Evolutionary conservation across 2,113 vertebrate species (phyloP).

Genomic region (Callocephalon fimbriatum): DNA sequence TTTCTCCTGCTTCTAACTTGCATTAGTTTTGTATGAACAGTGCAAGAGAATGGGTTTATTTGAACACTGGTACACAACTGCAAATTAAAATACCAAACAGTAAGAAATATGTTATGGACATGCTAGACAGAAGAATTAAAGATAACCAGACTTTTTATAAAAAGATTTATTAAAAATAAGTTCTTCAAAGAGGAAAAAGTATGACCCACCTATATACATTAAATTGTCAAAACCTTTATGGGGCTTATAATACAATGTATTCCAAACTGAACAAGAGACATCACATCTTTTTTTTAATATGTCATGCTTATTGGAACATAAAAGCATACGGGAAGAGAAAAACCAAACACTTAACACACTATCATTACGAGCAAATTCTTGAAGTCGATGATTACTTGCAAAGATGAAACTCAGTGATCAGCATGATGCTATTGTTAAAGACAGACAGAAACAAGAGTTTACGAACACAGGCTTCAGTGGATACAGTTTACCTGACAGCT

Average conservation of each 20-base stretch:
- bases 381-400: background rate
- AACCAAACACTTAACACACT: background rate
- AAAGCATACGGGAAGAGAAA: background rate
- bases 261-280: background rate
- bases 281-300: background rate
- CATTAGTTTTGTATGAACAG: background rate
- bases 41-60: background rate
- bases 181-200: conserved; percentile 60
- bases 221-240: conserved; percentile 52
- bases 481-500: background rate
- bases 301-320: conserved; percentile 9
- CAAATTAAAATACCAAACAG: background rate
- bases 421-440: background rate
- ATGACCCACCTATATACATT: conserved; percentile 71
- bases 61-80: background rate
- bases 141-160: conserved; percentile 56
- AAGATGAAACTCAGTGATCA: background rate
- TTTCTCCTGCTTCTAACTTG: background rate
- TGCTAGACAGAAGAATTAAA: background rate
- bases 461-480: background rate
- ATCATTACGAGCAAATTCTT: background rate
- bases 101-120: background rate
- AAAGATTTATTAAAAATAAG: conserved; percentile 83
- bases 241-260: conserved; percentile 21
- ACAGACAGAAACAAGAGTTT: background rate